Percentiles rank a stretch among this genome's conserved stretches.
phyloP scores from a whole-genome alignment of 1,140 invertebrate genomes.

The Zophobas morio region DNA sequence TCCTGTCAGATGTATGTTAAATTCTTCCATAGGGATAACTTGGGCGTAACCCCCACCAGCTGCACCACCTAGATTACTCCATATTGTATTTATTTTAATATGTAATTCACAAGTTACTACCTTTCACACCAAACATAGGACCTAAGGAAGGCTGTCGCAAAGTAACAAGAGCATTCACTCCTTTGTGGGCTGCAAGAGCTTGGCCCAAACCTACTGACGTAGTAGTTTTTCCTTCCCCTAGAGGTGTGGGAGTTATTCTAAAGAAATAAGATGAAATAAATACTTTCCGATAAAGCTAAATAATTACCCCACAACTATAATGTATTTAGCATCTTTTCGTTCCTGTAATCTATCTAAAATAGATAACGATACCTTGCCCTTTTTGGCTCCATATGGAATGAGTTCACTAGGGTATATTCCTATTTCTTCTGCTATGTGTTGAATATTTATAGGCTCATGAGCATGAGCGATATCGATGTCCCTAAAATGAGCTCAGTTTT shows the following conservation, averaged over 20 bases:
- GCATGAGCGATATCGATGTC: constrained; percentile 92
- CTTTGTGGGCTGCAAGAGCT: constrained; percentile 88
- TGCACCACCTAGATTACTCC: constrained; percentile 53
- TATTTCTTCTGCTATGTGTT: constrained; percentile 85
- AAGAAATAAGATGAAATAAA: constrained; percentile 26
- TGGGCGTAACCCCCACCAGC: constrained; percentile 87
- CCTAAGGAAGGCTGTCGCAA: constrained; percentile 99
- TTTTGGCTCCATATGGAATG: constrained; percentile 92
- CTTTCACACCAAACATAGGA: constrained; percentile 99
- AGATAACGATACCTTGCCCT: constrained; percentile 93
- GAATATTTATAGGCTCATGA: constrained; percentile 91
- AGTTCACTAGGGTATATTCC: constrained; percentile 87
- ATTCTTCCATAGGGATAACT: constrained; percentile 99
- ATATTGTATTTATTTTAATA: no score
- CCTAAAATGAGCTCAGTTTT: constrained; percentile 68
- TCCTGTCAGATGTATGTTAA: constrained; percentile 98
- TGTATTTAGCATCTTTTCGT: constrained; percentile 88
- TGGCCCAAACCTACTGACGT: constrained; percentile 95
- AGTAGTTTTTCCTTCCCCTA: constrained; percentile 98
- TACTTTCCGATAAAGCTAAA: not conserved
- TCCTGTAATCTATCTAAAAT: constrained; percentile 83
- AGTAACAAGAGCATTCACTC: constrained; percentile 93
- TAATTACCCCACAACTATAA: constrained; percentile 92
- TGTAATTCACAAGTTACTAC: constrained; percentile 63
- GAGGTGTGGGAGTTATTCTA: constrained; percentile 95